Evolutionary conservation across 1,140 invertebrate species (phyloP).

Genomic region (Drosophila tristis): DNA sequence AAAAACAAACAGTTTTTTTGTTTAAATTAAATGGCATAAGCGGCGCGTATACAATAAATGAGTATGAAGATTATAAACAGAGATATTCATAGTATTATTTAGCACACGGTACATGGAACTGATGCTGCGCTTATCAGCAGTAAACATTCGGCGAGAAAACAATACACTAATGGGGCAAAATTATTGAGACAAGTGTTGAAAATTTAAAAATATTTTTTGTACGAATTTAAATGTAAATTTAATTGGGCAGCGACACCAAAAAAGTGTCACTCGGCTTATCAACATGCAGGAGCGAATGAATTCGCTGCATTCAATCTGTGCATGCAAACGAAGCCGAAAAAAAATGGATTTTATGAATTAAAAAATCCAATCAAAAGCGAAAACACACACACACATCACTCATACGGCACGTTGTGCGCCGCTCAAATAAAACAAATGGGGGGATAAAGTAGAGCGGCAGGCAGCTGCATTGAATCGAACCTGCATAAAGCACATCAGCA

Average conservation of each 20-base stretch:
- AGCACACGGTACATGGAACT: not conserved
- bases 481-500: constrained; percentile 70
- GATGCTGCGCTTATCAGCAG: constrained; percentile 25
- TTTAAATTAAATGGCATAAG: constrained; percentile 29
- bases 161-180: too few species aligned
- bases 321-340: too few species aligned
- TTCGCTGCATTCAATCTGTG: too few species aligned
- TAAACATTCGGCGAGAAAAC: not conserved
- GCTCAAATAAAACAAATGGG: constrained; percentile 16
- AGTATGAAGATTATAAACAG: constrained; percentile 32
- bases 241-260: too few species aligned
- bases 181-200: too few species aligned
- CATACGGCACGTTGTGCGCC: constrained; percentile 37
- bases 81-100: constrained; percentile 1
- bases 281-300: too few species aligned
- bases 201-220: too few species aligned
- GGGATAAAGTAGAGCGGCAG: constrained; percentile 31
- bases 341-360: constrained; percentile 11
- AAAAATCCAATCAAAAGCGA: constrained; percentile 19
- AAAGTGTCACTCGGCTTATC: too few species aligned
- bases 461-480: constrained; percentile 38
- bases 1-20: constrained; percentile 26
- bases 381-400: constrained; percentile 43
- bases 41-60: not conserved
- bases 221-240: too few species aligned